Evolutionary conservation across 2,888 invertebrate genomes (phyloP).

Genomic region (Nematopogon swammerdamellus): DNA sequence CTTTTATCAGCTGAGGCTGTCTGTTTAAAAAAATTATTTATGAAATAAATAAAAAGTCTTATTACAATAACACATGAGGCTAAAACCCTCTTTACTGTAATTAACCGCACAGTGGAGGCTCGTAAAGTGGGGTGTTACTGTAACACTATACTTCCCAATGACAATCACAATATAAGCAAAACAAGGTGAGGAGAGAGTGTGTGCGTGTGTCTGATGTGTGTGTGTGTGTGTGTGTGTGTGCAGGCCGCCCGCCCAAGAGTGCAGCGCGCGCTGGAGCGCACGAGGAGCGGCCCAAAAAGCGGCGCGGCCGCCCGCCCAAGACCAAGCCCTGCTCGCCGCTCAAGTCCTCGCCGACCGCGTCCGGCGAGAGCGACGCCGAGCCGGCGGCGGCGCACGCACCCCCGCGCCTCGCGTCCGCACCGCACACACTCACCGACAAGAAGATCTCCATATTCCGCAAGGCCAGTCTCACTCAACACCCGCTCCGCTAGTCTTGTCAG

Average conservation of each 20-base stretch:
- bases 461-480: slow-evolving; percentile 17
- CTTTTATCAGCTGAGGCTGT: too few species aligned
- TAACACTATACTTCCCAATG: too few species aligned
- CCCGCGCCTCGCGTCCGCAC: slow-evolving; percentile 20
- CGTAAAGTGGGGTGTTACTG: too few species aligned
- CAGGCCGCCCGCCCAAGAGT: slow-evolving; percentile 47
- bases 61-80: too few species aligned
- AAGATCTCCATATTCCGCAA: slow-evolving; percentile 44
- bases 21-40: too few species aligned
- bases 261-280: neutral
- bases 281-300: slow-evolving; percentile 40
- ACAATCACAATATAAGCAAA: too few species aligned
- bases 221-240: too few species aligned
- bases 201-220: too few species aligned
- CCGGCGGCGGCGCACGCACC: slow-evolving; percentile 35
- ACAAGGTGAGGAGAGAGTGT: too few species aligned
- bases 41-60: too few species aligned
- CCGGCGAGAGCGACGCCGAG: slow-evolving; percentile 23
- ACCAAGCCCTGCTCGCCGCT: slow-evolving; percentile 13
- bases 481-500: neutral
- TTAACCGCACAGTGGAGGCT: too few species aligned
- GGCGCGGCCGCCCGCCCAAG: slow-evolving; percentile 38
- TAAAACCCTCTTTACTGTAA: too few species aligned
- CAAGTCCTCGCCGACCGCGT: slow-evolving; percentile 11
- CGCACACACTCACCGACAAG: slow-evolving; percentile 22